Conservation (phyloP, 2,113 vertebrate species). For the Callionymus lyra region DNA sequence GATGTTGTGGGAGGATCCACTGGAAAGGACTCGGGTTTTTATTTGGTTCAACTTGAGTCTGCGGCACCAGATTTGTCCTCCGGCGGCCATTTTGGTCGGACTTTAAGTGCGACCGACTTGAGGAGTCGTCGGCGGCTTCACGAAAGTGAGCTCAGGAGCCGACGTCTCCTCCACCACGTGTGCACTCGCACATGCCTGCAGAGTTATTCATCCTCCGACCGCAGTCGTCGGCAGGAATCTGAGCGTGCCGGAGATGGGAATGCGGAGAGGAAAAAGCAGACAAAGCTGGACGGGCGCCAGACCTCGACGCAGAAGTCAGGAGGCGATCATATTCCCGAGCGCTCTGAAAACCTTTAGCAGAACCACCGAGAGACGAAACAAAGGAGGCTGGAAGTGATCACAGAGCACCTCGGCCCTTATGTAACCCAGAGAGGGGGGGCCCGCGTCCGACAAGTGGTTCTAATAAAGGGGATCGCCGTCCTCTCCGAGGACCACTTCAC, state of each 20-base stretch:
- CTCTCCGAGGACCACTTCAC: conserved; percentile 56
- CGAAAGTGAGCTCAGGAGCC: too few relatives aligned
- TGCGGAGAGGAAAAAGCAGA: conserved; percentile 47
- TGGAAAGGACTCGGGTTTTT: too few relatives aligned
- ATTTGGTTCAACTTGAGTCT: too few relatives aligned
- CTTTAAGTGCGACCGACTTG: too few relatives aligned
- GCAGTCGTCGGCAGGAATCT: conserved; percentile 46
- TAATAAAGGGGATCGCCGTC: conserved; percentile 55
- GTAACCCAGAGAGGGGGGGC: conserved; percentile 31
- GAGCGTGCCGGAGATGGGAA: conserved; percentile 51
- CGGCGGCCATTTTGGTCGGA: too few relatives aligned
- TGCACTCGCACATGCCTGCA: conserved; percentile 51
- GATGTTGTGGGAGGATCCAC: too few relatives aligned
- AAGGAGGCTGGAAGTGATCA: conserved; percentile 51
- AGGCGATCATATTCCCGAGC: conserved; percentile 31
- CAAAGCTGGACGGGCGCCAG: conserved; percentile 61
- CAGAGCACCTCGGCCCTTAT: conserved; percentile 37
- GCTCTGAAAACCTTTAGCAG: conserved; percentile 24
- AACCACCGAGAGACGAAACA: conserved; percentile 31
- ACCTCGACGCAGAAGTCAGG: conserved; percentile 43
- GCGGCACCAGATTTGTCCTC: too few relatives aligned
- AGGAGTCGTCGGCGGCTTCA: too few relatives aligned
- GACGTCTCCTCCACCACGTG: conserved; percentile 43
- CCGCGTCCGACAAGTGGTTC: conserved; percentile 54
- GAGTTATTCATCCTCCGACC: conserved; percentile 49